Evolutionary conservation across 2,888 invertebrate species (phyloP).

Genomic region (Drosophila paramelanica): DNA sequence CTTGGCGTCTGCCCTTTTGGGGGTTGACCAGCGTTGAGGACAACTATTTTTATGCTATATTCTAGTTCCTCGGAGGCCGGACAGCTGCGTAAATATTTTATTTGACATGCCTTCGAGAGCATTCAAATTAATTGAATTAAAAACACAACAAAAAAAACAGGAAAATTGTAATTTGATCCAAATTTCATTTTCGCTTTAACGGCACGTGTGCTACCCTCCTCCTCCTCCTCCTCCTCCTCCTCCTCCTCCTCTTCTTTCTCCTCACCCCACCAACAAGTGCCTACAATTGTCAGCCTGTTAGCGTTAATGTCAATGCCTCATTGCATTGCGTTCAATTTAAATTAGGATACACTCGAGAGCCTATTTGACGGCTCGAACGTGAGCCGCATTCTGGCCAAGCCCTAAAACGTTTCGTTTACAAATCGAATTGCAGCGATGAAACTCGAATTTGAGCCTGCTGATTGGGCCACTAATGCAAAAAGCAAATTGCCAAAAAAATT

Average conservation of each 20-base stretch:
- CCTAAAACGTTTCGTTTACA: conserved; percentile 20
- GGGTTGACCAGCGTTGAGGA: conserved; percentile 16
- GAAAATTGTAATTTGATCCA: conserved; percentile 54
- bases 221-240: background rate
- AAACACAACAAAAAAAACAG: conserved; percentile 12
- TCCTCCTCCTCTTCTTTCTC: background rate
- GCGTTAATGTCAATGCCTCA: conserved; percentile 36
- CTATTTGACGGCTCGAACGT: conserved; percentile 26
- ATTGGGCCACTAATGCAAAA: conserved; percentile 28
- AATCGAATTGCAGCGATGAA: conserved; percentile 35
- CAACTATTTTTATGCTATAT: conserved; percentile 51
- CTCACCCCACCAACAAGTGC: no score
- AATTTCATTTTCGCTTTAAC: conserved; percentile 45
- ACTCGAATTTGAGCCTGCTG: conserved; percentile 5
- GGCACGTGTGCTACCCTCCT: conserved; percentile 22
- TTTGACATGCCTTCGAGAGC: conserved; percentile 43
- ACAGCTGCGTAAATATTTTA: conserved; percentile 58
- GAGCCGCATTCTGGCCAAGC: conserved; percentile 33
- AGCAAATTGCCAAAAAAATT: conserved; percentile 18
- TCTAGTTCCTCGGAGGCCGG: conserved; percentile 23
- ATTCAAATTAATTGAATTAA: conserved; percentile 66
- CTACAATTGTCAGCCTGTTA: conserved; percentile 29
- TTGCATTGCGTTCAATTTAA: conserved; percentile 47
- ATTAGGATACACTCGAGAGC: conserved; percentile 25
- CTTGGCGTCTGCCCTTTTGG: conserved; percentile 1